Evolutionary conservation across 2,888 invertebrate genomes (phyloP).

Genomic region (Drosophila quinaria): DNA sequence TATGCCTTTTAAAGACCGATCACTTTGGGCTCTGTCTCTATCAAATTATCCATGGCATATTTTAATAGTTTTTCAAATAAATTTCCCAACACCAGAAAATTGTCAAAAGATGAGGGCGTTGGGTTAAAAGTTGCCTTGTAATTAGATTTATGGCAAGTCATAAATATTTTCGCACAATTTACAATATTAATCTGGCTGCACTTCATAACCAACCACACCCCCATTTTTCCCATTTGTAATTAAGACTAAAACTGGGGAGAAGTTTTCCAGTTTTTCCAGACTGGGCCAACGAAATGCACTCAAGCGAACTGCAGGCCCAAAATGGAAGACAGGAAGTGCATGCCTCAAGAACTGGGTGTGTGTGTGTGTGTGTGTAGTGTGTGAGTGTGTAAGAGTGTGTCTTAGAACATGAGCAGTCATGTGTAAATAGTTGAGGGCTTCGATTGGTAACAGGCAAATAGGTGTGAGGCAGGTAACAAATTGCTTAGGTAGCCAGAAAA

Average conservation of each 20-base stretch:
- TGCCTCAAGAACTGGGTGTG: constrained; percentile 30
- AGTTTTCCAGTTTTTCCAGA: constrained; percentile 17
- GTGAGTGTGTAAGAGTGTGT: constrained; percentile 35
- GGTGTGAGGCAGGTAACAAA: constrained; percentile 57
- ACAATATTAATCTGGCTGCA: constrained; percentile 64
- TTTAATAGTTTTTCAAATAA: constrained; percentile 40
- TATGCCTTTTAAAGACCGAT: constrained; percentile 9
- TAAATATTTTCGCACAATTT: constrained; percentile 78
- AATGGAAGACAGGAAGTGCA: constrained; percentile 74
- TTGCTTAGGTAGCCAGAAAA: constrained; percentile 48
- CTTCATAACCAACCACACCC: constrained; percentile 27
- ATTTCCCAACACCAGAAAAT: neutral
- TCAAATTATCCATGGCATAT: constrained; percentile 40
- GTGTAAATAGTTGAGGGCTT: constrained; percentile 73
- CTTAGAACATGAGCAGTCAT: constrained; percentile 71
- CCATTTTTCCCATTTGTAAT: constrained; percentile 46
- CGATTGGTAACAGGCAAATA: constrained; percentile 35
- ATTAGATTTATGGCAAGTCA: constrained; percentile 52
- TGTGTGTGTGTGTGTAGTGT: constrained; percentile 10
- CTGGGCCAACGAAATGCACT: constrained; percentile 55
- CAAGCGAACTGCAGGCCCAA: constrained; percentile 62
- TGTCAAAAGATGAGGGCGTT: constrained; percentile 11
- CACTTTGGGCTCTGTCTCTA: constrained; percentile 6
- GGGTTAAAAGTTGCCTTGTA: constrained; percentile 28
- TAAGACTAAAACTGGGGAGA: constrained; percentile 53